These are phyloP conservation scores for Pimpla rufipes DNA, from an alignment of 2,888 invertebrate species.

Conservation along the genomic window DNA sequence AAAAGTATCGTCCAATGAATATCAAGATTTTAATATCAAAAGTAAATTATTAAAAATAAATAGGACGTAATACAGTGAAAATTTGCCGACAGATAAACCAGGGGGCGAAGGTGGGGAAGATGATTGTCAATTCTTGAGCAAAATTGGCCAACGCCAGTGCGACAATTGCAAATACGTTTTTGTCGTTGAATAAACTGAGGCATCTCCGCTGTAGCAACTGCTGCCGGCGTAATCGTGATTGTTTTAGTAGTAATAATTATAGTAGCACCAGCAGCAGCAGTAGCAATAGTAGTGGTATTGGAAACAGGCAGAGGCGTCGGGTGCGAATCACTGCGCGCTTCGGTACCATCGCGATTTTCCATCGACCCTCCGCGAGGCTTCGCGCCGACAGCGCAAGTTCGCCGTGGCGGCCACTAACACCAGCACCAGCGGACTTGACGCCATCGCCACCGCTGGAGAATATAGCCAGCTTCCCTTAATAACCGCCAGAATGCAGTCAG, in stretches of 20 bases:
- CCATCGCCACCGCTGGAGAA: constrained; percentile 19
- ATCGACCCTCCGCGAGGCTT: constrained; percentile 34
- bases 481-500: constrained; percentile 52
- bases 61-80: not conserved
- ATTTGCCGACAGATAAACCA: constrained; percentile 2
- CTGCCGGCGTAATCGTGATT: constrained; percentile 5
- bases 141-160: constrained; percentile 19
- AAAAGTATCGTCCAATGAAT: too few relatives aligned
- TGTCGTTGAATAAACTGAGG: constrained; percentile 12
- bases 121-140: constrained; percentile 32
- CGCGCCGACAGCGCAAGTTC: constrained; percentile 8
- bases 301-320: constrained; percentile 36
- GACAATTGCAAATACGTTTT: constrained; percentile 42
- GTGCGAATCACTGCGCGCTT: constrained; percentile 62
- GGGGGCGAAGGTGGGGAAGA: too few relatives aligned
- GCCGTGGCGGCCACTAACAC: not conserved
- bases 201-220: constrained; percentile 1
- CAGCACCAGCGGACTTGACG: constrained; percentile 22
- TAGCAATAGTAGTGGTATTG: constrained; percentile 18
- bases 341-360: constrained; percentile 54
- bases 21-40: not conserved
- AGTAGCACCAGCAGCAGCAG: not conserved
- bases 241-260: constrained; percentile 1
- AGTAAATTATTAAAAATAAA: not conserved
- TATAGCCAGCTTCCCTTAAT: constrained; percentile 52